These are phyloP conservation scores for Discoglossus pictus DNA, from an alignment of 2,797 vertebrate species.

Conservation along the genomic window DNA sequence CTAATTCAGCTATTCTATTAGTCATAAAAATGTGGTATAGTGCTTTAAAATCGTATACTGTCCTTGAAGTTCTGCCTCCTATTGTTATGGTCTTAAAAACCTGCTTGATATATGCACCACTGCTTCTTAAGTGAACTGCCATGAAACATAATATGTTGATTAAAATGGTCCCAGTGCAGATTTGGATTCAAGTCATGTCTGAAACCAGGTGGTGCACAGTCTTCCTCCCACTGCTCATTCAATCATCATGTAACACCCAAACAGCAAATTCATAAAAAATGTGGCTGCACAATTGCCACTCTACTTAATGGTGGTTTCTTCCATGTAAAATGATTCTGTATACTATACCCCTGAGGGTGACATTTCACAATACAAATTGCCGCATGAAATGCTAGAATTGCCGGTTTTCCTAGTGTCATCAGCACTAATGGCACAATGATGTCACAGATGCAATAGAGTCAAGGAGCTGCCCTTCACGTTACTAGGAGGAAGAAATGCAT, in stretches of 20 bases:
- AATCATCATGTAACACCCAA: conserved; percentile 25
- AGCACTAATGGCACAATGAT: background rate
- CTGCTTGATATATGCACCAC: too few species aligned
- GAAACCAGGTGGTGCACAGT: background rate
- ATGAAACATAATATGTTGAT: background rate
- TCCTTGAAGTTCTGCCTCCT: too few species aligned
- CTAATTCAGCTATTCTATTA: too few species aligned
- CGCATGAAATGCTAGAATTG: background rate
- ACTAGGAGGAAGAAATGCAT: background rate
- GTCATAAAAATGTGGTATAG: too few species aligned
- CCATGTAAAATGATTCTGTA: background rate
- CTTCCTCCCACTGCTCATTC: background rate
- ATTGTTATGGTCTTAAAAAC: too few species aligned
- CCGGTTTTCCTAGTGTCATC: background rate
- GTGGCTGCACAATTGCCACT: background rate
- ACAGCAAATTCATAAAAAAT: conserved; percentile 30
- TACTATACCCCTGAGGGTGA: conserved; percentile 4
- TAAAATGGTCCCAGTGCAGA: background rate
- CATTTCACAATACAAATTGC: conserved; percentile 15
- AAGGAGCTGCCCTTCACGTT: background rate
- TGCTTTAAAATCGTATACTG: too few species aligned
- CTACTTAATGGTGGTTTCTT: conserved; percentile 5
- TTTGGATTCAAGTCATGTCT: background rate
- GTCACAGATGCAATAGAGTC: conserved; percentile 5
- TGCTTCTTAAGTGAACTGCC: too few species aligned